Conservation (phyloP, 1,140 invertebrate species). For the Lutraria rhynchaena region DNA sequence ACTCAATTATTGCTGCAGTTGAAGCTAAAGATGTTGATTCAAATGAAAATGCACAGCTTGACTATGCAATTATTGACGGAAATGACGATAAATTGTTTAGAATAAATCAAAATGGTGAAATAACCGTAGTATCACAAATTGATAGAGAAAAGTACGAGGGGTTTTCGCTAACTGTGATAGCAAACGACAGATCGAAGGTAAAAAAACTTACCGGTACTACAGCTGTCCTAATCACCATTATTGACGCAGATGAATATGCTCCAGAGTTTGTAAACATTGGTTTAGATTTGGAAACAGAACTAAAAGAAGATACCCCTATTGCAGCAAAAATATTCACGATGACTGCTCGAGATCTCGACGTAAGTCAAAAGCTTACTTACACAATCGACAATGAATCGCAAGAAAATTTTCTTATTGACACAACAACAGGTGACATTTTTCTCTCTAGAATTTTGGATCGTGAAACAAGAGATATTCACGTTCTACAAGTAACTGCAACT, state of each 20-base stretch:
- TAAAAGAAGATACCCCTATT: slow-evolving; percentile 46
- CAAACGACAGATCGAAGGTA: slow-evolving; percentile 19
- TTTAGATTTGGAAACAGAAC: slow-evolving; percentile 7
- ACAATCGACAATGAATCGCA: slow-evolving; percentile 10
- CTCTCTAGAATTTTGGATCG: slow-evolving; percentile 33
- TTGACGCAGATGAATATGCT: slow-evolving; percentile 48
- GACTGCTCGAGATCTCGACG: slow-evolving; percentile 50
- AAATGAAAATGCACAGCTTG: slow-evolving; percentile 25
- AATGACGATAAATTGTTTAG: slow-evolving; percentile 30
- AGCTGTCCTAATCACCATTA: slow-evolving; percentile 27
- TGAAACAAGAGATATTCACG: slow-evolving; percentile 33
- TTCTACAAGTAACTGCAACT: slow-evolving; percentile 20
- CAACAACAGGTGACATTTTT: slow-evolving; percentile 35
- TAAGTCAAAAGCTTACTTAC: slow-evolving; percentile 13
- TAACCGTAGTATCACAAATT: slow-evolving; percentile 4
- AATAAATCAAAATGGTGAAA: slow-evolving; percentile 16
- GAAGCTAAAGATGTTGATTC: slow-evolving; percentile 34
- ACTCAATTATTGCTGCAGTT: background rate
- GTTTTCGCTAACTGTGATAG: slow-evolving; percentile 23
- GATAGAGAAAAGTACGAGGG: slow-evolving; percentile 21
- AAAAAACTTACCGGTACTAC: slow-evolving; percentile 32
- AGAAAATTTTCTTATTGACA: slow-evolving; percentile 43
- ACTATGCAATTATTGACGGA: slow-evolving; percentile 3
- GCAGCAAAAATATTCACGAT: slow-evolving; percentile 32
- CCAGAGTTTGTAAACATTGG: slow-evolving; percentile 49